Base-by-base conservation (phyloP, 2,113 vertebrate species). In the Colossoma macropomum region DNA sequence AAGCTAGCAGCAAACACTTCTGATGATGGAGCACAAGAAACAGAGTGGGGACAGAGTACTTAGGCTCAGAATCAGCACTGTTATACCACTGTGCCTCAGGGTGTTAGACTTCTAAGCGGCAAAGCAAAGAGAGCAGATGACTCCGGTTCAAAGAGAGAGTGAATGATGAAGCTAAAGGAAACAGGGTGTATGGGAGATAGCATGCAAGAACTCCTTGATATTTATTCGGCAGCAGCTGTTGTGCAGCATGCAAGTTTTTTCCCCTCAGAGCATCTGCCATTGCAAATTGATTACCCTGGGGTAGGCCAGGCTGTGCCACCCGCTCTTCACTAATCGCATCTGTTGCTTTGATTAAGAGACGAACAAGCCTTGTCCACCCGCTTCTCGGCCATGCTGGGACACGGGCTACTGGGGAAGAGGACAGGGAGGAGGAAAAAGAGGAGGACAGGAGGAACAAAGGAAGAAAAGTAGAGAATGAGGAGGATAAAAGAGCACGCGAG, bases 281-380 rank as follows among this genome's bases (percentile, higher is more conserved):
- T 87, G 88, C 89, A 92, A 93, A 91, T 82, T 92, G 89, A 94
- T 92, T 93, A 92, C 91, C 90, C 90, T 84, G 85, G 92, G 88
- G 84, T 84, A 81, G 71, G 73, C 72, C 86, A 83, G 82, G n/a
- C 87, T 80, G 79, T 25, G 79, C 81, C 80, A 77, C 80, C 85
- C 71, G 23, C 85, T 82, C 80, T 84, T 88, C 71, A 87, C 87
- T 66, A 88, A 90, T 89, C 87, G 85, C 91, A 92, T 90, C 88
- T 91, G 91, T 84, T 86, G 88, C 90, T 92, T 92, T 92, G 86
- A 92, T 93, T 89, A 90, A 87, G 88, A 90, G 86, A 62, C n/a
- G 77, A 90, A 86, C 56, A 52, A 65, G 80, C 63, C 82, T 70
- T 32, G 52, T 80, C 65, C 45, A 75, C 74, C 74, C 84, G 71